Base-by-base conservation (phyloP, 1,140 invertebrate species). In the Papilio polytes region DNA sequence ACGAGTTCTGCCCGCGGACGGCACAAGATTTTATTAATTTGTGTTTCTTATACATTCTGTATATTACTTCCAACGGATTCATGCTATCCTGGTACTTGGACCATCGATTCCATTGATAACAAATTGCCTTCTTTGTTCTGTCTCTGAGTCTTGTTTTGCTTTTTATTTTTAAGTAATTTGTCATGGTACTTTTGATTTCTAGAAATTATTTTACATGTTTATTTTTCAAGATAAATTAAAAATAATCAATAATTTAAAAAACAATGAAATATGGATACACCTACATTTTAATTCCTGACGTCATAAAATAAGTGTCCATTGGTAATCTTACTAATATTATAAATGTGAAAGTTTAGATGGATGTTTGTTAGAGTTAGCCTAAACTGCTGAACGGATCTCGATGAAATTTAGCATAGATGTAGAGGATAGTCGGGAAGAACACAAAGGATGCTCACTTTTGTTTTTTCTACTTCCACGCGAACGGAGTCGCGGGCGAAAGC, bases 1-100 rank as follows among this genome's bases (percentile, higher is more conserved):
- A 93, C 92, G 86, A 89, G 92, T 94, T 93, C 91, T 86, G 89
- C 84, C 84, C 80, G 86, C 84, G 85, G 86, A 87, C 87, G 87
- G 87, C 86, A 83, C 86, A 90, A 91, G 90, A 92, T 92, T 93
- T 92, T 92, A 94, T 92, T 94, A 94, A 92, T 92, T 93, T 91
- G 90, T 92, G 83, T 93, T 92, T 91, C 90, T 91, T 89, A 88
- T 87, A 88, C 85, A 86, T 89, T 88, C 87, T 88, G 87, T 90
- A 83, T 84, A 82, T 88, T 84, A 91, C 85, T 88, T 91, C 87
- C 83, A 87, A 81, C 81, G 73, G 76, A 82, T 83, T 90, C 82
- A 87, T 93, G 87, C 77, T 85, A 76, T 59, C 85, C 90, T 91
- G 88, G 91, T 91, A 87, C 87, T 83, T 74, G 82, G 83, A 83